Conservation (phyloP, 2,888 invertebrate species). For the Phyllotreta striolata region DNA sequence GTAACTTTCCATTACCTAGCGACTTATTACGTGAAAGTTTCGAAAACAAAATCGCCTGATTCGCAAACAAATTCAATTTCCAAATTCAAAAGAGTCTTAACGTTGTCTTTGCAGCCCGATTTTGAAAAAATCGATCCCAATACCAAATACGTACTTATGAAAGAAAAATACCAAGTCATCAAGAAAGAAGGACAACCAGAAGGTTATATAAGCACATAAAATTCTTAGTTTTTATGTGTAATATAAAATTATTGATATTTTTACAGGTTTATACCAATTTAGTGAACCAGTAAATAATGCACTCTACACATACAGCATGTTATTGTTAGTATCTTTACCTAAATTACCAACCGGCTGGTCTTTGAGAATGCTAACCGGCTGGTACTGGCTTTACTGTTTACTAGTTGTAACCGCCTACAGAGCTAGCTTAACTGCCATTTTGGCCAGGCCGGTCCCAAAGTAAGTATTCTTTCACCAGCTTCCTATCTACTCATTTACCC, state of each 20-base stretch:
- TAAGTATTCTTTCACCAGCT: conserved; percentile 50
- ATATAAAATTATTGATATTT: background rate
- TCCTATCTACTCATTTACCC: background rate
- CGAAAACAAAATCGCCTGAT: conserved; percentile 30
- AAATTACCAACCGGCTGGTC: conserved; percentile 82
- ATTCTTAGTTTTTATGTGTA: background rate
- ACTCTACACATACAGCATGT: conserved; percentile 82
- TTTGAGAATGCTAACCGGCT: conserved; percentile 80
- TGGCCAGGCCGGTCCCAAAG: conserved; percentile 80
- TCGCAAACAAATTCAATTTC: background rate
- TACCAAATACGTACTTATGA: conserved; percentile 54
- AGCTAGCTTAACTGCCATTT: conserved; percentile 85
- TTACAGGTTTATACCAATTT: conserved; percentile 71
- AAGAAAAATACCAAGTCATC: conserved; percentile 48
- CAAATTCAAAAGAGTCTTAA: conserved; percentile 48
- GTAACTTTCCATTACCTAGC: conserved; percentile 73
- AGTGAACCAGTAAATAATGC: conserved; percentile 76
- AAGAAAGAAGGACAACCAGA: conserved; percentile 55
- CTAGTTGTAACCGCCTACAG: conserved; percentile 80
- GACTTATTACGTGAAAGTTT: conserved; percentile 64
- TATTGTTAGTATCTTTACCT: conserved; percentile 80
- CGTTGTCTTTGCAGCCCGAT: conserved; percentile 47
- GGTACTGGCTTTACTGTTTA: conserved; percentile 88
- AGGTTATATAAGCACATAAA: conserved; percentile 45
- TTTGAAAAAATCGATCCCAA: conserved; percentile 49